A percentile compares a stretch with the other conserved stretches of the same genome.
Evolutionary conservation across 92 coral and sea anemone genomes (phyloP).

Genomic region (Zoanthus solanderi): DNA sequence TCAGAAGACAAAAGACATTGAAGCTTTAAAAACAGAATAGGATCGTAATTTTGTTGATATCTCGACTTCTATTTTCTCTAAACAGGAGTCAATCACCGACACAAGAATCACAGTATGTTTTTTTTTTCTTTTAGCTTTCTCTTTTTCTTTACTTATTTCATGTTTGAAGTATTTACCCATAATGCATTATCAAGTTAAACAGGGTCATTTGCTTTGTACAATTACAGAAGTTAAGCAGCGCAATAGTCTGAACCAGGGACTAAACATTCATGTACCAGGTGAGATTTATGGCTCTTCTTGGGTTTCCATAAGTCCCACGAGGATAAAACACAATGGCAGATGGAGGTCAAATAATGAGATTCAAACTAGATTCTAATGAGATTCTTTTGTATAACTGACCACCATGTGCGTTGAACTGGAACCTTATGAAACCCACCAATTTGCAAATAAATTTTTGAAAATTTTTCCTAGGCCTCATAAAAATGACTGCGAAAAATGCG

Average conservation of each 20-base stretch:
- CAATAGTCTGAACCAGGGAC: conserved; percentile 65
- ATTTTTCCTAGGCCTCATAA: too few relatives aligned
- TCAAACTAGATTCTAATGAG: too few relatives aligned
- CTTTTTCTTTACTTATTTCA: background rate
- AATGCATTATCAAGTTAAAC: background rate
- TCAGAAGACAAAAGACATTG: too few relatives aligned
- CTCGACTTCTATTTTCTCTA: background rate
- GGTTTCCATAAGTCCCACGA: too few relatives aligned
- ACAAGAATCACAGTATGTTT: conserved; percentile 35
- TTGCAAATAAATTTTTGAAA: too few relatives aligned
- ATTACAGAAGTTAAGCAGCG: conserved; percentile 42
- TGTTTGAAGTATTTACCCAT: background rate
- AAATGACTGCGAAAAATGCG: too few relatives aligned
- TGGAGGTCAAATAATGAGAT: too few relatives aligned
- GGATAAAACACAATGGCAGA: too few relatives aligned
- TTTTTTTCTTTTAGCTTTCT: background rate
- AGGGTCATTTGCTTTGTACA: background rate
- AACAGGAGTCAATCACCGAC: conserved; percentile 34
- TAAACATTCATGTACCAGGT: conserved; percentile 87
- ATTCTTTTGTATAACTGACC: too few relatives aligned
- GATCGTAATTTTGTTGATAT: background rate
- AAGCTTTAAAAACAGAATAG: too few relatives aligned
- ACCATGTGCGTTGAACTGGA: too few relatives aligned
- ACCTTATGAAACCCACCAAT: too few relatives aligned
- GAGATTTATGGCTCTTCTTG: background rate